Conservation (phyloP, 92 coral and sea anemone species). For the Porites divaricata region DNA sequence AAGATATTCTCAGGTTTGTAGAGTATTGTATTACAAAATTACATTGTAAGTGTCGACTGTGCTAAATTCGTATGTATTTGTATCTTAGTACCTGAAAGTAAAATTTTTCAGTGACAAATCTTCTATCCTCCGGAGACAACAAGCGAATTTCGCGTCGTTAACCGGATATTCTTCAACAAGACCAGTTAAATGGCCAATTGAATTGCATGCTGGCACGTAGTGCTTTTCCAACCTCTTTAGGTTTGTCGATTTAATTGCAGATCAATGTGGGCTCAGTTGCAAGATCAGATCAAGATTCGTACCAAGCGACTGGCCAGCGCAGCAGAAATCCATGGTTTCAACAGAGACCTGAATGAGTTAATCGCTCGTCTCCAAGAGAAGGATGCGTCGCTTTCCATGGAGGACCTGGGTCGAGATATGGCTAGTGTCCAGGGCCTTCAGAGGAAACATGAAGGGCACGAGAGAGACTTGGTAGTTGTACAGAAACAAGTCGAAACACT, state of each 20-base stretch:
- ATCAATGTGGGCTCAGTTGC: constrained; percentile 92
- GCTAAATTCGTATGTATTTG: not conserved
- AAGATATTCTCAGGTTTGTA: constrained; percentile 79
- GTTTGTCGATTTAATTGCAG: constrained; percentile 7
- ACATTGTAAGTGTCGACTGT: not conserved
- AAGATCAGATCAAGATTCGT: constrained; percentile 85
- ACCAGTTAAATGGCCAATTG: too few species aligned
- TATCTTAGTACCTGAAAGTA: not conserved
- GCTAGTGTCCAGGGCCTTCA: constrained; percentile 94
- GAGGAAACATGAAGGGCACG: constrained; percentile 89
- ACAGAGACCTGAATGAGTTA: constrained; percentile 93
- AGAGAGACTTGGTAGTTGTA: constrained; percentile 80
- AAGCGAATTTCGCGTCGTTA: too few species aligned
- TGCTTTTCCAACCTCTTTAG: too few species aligned
- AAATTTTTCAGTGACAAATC: too few species aligned
- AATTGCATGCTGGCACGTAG: too few species aligned
- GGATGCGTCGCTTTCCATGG: constrained; percentile 80
- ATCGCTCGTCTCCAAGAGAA: constrained; percentile 92
- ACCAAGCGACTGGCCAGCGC: constrained; percentile 92
- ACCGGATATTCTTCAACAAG: too few species aligned
- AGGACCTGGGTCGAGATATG: constrained; percentile 92
- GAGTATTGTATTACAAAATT: not conserved
- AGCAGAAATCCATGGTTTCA: constrained; percentile 94
- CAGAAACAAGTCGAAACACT: constrained; percentile 77
- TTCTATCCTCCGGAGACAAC: too few species aligned